These are phyloP conservation scores for Ctenomys sociabilis DNA, from an alignment of 2,113 vertebrate genomes.

Conservation along the genomic window DNA sequence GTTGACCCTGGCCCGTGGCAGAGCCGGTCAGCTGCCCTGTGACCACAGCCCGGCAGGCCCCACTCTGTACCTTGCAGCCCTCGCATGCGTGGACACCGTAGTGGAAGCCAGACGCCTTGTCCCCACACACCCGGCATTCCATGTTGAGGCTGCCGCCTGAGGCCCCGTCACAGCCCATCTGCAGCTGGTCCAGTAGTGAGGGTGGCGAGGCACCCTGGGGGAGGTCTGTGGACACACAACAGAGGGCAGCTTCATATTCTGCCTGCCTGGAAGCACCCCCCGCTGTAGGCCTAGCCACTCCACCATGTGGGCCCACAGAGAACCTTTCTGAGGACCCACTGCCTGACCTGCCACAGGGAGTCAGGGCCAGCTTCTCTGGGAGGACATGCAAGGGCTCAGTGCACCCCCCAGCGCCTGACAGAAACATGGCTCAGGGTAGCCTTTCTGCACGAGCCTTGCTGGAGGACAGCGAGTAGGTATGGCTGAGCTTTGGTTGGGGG, in stretches of 20 bases:
- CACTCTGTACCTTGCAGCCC: conserved; percentile 94
- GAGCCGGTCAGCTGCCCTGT: not conserved
- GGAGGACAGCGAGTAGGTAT: not conserved
- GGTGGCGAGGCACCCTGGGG: conserved; percentile 92
- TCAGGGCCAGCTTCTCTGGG: not conserved
- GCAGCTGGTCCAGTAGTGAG: conserved; percentile 94
- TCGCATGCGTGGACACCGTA: conserved; percentile 98
- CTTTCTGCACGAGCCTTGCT: too few relatives aligned
- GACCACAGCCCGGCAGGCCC: fast-evolving
- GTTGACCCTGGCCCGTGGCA: not conserved
- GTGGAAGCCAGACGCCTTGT: conserved; percentile 98
- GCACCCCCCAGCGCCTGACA: too few relatives aligned
- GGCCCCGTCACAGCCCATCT: conserved; percentile 90
- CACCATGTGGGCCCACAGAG: not conserved
- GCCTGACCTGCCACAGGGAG: not conserved
- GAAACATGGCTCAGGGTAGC: too few relatives aligned
- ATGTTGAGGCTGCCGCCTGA: conserved; percentile 89
- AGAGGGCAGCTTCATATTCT: fast-evolving
- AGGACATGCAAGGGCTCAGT: not conserved
- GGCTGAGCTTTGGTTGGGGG: not conserved
- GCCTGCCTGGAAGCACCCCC: not conserved
- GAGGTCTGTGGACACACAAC: conserved; percentile 86
- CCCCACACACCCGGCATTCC: conserved; percentile 97
- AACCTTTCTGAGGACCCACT: not conserved
- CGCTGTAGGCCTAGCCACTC: not conserved